Evolutionary conservation across 2,888 invertebrate genomes (phyloP), one percentile per base, ranked within the genome.

Genomic region (Orgyia antiqua): DNA sequence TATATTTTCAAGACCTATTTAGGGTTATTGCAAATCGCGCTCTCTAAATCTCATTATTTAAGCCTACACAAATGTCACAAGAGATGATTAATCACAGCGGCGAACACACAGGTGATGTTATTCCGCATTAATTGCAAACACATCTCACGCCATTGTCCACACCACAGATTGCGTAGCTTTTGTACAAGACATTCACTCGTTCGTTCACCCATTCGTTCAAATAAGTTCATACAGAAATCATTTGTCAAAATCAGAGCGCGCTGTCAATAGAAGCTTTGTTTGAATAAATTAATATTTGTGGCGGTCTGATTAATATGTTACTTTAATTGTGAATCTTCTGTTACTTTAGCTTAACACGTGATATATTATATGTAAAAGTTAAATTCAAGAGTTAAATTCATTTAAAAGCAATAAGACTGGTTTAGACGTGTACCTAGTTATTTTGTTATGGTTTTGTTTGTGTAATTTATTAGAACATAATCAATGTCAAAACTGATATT

Each of bases 141-240:
- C 23, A 48, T 24, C 31, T 32, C 44, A 43, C 3, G 51, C 62
- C 53, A 54, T 64, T 46, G 51, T 42, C 45, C 49, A 51, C 11
- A 15, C 24, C 13, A 42, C 49, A 58, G 59, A 66, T 64, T 63
- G 58, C 48, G 9, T 50, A 46, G 45, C 54, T 52, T 54, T 61
- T 61, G 58, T 60, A 42, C 17, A 20, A 48, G 45, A 45, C 35
- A 36, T 36, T 36, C 29, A 26, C 25, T 20, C 28, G 25, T 31
- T 25, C 36, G 28, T 31, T 36, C 27, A 30, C 38, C 40, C 50
- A 40, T 49, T 43, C 39, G 44, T 41, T 48, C 39, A 40, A 45
- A 4, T 15, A 15, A 4, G 4, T 15, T 10, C 9, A 23, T 6
- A 4, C 4, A 37, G 33, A 10, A 51, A 24, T 42, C 55, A 58